Evolutionary conservation across 1,140 invertebrate genomes (phyloP).

Genomic region (Chionoecetes opilio): DNA sequence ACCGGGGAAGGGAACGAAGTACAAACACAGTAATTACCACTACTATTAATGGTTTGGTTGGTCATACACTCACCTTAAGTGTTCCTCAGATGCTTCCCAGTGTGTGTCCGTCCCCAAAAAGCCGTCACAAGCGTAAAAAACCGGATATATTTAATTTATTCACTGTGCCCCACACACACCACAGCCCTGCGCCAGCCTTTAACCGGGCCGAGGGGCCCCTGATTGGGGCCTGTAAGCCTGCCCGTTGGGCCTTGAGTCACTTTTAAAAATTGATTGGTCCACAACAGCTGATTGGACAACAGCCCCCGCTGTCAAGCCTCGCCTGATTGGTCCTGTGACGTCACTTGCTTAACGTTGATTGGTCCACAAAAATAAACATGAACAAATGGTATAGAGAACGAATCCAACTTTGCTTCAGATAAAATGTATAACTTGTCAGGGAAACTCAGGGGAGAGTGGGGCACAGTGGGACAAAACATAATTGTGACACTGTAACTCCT

Average conservation of each 20-base stretch:
- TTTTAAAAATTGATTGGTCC: no score
- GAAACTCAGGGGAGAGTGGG: no score
- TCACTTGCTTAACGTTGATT: background rate
- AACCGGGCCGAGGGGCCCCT: background rate
- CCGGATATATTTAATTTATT: background rate
- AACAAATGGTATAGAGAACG: background rate
- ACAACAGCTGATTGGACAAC: background rate
- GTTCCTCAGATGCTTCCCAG: background rate
- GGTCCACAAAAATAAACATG: conserved; percentile 6
- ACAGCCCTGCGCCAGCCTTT: background rate
- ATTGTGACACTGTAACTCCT: no score
- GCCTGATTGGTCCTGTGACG: background rate
- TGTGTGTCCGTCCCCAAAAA: background rate
- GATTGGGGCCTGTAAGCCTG: no score
- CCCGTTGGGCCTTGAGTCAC: no score
- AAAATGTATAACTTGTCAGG: background rate
- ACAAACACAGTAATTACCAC: background rate
- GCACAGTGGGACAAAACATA: no score
- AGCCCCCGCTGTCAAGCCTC: background rate
- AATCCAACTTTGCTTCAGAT: background rate
- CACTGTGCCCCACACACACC: background rate
- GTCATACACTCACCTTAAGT: background rate
- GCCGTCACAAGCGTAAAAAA: background rate
- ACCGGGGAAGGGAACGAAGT: background rate
- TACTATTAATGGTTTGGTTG: no score